phyloP scores from a whole-genome alignment of 1,140 invertebrate species.

The Drosophila kepulauana region DNA sequence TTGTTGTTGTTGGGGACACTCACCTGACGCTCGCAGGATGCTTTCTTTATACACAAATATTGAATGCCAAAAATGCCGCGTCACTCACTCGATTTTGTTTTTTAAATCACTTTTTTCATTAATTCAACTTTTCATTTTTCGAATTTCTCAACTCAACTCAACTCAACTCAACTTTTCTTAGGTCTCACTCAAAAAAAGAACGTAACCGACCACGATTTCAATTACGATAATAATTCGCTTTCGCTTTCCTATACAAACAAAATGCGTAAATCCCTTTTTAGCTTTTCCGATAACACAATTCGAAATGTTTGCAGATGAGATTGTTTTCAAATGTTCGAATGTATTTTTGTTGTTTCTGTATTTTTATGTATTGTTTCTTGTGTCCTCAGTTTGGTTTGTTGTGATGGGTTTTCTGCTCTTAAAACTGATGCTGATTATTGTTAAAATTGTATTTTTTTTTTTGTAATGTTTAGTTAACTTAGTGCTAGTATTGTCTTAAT shows the following conservation, averaged over 20 bases:
- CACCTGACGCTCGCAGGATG: slow-evolving; percentile 74
- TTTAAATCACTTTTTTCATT: slow-evolving; percentile 45
- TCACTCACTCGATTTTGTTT: slow-evolving; percentile 7
- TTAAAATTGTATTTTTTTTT: background rate
- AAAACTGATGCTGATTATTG: slow-evolving; percentile 1
- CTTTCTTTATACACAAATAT: slow-evolving; percentile 43
- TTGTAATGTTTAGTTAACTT: slow-evolving; percentile 5
- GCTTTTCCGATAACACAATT: slow-evolving; percentile 84
- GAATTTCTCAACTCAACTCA: too few relatives aligned
- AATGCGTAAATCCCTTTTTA: slow-evolving; percentile 84
- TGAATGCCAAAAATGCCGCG: slow-evolving; percentile 61
- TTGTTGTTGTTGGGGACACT: slow-evolving; percentile 70
- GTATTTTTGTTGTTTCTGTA: slow-evolving; percentile 32
- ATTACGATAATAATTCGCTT: slow-evolving; percentile 12
- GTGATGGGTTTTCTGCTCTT: slow-evolving; percentile 21
- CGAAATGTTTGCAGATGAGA: slow-evolving; percentile 67
- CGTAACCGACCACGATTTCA: slow-evolving; percentile 57
- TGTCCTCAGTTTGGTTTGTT: slow-evolving; percentile 13
- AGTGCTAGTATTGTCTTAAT: background rate
- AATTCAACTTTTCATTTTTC: slow-evolving; percentile 30
- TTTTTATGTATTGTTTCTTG: slow-evolving; percentile 16
- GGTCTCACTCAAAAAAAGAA: slow-evolving; percentile 24
- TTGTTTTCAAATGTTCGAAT: slow-evolving; percentile 58
- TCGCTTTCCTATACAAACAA: slow-evolving; percentile 13
- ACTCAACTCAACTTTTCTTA: background rate